Evolutionary conservation across 2,113 vertebrate species (phyloP).

Genomic region (Indicator indicator): DNA sequence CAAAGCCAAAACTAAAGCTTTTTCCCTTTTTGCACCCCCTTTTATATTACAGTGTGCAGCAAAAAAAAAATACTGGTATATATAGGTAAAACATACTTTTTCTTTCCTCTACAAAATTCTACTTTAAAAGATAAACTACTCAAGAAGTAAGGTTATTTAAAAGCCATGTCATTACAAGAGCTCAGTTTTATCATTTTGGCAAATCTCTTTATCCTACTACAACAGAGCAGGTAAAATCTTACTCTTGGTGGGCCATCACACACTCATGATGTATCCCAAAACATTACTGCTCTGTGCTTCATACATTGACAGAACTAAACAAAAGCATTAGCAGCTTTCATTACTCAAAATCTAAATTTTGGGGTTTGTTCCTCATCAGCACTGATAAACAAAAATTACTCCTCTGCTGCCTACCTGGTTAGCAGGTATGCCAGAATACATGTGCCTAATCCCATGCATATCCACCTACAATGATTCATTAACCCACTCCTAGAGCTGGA

Average conservation of each 20-base stretch:
- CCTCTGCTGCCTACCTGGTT: background rate
- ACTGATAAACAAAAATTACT: background rate
- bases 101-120: background rate
- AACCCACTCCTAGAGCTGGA: background rate
- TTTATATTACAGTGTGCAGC: background rate
- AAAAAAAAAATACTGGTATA: background rate
- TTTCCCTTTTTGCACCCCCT: background rate
- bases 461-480: background rate
- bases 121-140: background rate
- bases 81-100: background rate
- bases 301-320: background rate
- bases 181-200: background rate
- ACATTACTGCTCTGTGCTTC: background rate
- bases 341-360: background rate
- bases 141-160: background rate
- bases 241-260: background rate
- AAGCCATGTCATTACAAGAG: background rate
- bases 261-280: background rate
- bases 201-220: background rate
- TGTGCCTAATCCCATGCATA: accelerated
- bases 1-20: background rate
- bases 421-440: background rate
- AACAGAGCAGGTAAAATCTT: background rate
- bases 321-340: background rate
- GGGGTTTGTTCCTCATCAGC: background rate